Conservation (phyloP, 1,140 invertebrate species). For the Bombus turneri region DNA sequence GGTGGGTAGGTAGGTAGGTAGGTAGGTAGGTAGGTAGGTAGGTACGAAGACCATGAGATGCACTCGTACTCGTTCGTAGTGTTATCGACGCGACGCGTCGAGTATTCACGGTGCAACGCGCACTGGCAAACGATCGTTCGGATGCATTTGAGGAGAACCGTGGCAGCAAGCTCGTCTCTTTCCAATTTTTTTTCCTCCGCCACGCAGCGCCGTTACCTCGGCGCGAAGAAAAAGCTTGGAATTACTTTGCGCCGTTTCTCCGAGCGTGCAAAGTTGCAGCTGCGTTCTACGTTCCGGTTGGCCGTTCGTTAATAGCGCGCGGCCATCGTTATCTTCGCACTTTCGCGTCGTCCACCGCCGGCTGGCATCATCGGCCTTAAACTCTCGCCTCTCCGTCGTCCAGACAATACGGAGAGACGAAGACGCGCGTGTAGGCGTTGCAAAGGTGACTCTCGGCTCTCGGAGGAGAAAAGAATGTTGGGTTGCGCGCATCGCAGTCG, state of each 20-base stretch:
- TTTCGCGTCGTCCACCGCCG: not conserved
- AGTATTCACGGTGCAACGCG: conserved; percentile 31
- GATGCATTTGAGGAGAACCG: conserved; percentile 3
- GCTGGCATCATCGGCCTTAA: not conserved
- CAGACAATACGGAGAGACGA: not conserved
- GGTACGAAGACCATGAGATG: conserved; percentile 15
- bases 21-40: not conserved
- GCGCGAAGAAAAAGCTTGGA: not conserved
- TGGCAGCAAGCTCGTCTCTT: not conserved
- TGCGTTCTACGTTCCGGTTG: not conserved
- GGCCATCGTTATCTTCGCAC: not conserved
- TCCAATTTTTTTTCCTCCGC: not conserved
- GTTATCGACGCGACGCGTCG: conserved; percentile 21
- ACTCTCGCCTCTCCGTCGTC: not conserved
- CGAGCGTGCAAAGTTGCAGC: not conserved
- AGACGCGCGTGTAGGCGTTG: conserved; percentile 33
- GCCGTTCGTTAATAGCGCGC: not conserved
- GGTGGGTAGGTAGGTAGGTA: not conserved
- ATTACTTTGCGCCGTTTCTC: not conserved
- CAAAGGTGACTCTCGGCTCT: conserved; percentile 13
- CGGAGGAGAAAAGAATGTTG: not conserved
- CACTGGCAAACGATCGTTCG: conserved; percentile 4
- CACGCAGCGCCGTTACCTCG: not conserved
- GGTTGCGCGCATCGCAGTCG: not conserved
- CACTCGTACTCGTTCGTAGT: conserved; percentile 15